phyloP scores from a whole-genome alignment of 2,797 vertebrate genomes.

The Dendrocincla tyrannina region DNA sequence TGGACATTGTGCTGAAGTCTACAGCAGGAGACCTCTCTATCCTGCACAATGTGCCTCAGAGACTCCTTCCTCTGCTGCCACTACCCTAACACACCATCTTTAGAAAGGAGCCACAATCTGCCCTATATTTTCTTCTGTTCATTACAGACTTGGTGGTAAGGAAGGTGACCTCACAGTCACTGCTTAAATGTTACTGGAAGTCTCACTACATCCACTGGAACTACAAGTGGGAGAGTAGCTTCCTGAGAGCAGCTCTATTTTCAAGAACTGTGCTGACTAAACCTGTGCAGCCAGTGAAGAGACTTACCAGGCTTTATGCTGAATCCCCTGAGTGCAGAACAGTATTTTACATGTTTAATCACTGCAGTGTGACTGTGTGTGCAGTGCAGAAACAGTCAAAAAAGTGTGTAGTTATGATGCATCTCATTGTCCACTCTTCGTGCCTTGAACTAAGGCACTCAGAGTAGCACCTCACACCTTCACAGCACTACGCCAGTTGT shows the following conservation, averaged over 20 bases:
- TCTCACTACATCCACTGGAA: neutral
- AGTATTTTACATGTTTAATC: constrained; percentile 12
- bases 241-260: neutral
- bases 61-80: neutral
- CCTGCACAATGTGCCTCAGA: neutral
- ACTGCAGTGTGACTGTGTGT: neutral
- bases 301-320: neutral
- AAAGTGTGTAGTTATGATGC: neutral
- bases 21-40: neutral
- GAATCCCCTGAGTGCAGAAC: neutral
- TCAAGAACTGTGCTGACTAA: neutral
- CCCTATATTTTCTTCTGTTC: neutral
- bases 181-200: neutral
- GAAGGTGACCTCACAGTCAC: neutral
- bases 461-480: neutral
- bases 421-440: neutral
- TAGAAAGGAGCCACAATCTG: neutral
- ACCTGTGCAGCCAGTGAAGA: neutral
- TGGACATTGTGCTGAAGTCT: neutral
- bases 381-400: neutral
- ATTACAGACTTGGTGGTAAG: neutral
- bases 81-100: neutral
- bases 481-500: neutral
- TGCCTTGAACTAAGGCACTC: neutral
- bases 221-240: neutral